Evolutionary conservation across 2,797 vertebrate genomes (phyloP), one percentile per base, ranked within the genome.

Genomic region (Limnodromus scolopaceus): DNA sequence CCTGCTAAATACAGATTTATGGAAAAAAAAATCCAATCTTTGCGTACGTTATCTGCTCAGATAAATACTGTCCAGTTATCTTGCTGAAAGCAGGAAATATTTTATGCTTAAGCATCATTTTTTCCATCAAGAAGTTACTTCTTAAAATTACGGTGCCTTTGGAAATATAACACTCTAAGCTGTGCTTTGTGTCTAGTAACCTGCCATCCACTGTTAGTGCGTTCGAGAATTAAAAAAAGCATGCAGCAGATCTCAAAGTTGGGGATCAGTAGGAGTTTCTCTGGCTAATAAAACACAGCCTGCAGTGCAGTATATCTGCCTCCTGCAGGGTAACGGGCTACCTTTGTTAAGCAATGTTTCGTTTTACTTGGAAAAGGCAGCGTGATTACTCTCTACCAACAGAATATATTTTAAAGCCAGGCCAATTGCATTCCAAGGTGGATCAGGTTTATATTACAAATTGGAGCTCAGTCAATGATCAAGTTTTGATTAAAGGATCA

Each of bases 1-100:
- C 39, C 63, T 93, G 86, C 65, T 91, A 82, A 87, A 89, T 76
- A 83, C 22, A 10, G 71, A 88, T 53, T 90, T 79, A 93, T 60
- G 34, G 82, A 43, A 84, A 12, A 57, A 45, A 92, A 94, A 27
- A 27, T 68, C 25, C 32, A 92, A 24, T 38, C 83, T 77, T 14
- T 86, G 38, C 3, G 2, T 36, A 84, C 25, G n/a, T 79, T 57
- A 74, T 63, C 57, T 87, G 48, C 39, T 94, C 54, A 36, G 38
- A 43, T 48, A 84, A 86, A 32, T 32, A 27, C 46, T 53, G 28
- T 34, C 72, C 55, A 30, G 36, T 72, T 69, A 53, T 38, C 69
- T 41, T 76, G 39, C 55, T 58, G 74, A 76, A 58, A 79, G n/a
- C 36, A 86, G 61, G 14, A 82, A 65, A 32, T 43, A 84, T 63